phyloP scores from a whole-genome alignment of 2,888 invertebrate genomes.

The Shargacucullia verbasci region DNA sequence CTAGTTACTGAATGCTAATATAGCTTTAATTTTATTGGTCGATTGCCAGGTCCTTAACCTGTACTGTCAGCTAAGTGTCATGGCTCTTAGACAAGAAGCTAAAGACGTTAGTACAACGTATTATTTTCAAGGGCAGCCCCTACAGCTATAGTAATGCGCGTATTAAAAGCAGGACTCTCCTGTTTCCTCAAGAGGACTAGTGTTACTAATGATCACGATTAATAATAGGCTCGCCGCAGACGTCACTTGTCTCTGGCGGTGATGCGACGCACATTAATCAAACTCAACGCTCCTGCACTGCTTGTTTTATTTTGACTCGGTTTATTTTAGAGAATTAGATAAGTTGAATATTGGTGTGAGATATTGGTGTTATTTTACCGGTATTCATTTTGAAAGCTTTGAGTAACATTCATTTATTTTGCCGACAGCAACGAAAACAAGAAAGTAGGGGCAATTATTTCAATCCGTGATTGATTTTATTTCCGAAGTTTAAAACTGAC shows the following conservation, averaged over 20 bases:
- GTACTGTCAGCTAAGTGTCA: no score
- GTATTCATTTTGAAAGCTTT: no score
- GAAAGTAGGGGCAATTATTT: no score
- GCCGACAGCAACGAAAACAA: no score
- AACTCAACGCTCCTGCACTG: conserved; percentile 46
- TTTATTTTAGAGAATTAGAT: conserved; percentile 20
- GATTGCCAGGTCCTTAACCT: no score
- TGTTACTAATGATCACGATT: conserved; percentile 62
- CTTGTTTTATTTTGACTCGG: conserved; percentile 28
- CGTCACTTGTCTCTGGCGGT: conserved; percentile 39
- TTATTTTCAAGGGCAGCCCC: not conserved
- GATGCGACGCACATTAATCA: conserved; percentile 56
- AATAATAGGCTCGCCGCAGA: conserved; percentile 62
- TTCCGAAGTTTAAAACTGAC: no score
- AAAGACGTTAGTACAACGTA: not conserved
- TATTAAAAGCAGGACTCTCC: conserved; percentile 23
- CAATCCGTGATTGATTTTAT: no score
- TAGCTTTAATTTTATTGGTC: no score
- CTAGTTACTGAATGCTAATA: no score
- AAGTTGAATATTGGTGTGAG: not conserved
- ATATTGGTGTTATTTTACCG: not conserved
- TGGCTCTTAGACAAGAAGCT: no score
- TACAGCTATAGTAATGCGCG: not conserved
- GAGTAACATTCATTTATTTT: no score
- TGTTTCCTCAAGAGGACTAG: not conserved